phyloP scores from a whole-genome alignment of 2,797 vertebrate genomes.

The Argya squamiceps region DNA sequence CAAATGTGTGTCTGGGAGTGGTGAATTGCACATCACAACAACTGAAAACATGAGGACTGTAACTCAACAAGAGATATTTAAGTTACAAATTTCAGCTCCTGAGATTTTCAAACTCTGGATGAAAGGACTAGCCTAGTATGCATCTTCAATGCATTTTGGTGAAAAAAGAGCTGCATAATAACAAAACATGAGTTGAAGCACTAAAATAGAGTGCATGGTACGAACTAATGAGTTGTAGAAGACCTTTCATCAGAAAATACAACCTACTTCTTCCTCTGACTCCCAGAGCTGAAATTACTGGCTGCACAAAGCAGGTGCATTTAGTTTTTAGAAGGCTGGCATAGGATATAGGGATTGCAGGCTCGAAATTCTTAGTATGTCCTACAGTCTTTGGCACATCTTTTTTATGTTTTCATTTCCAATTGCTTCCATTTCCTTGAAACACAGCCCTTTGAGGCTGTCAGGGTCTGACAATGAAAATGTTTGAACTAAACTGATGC shows the following conservation, averaged over 20 bases:
- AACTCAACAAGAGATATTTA: background rate
- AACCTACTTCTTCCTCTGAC: background rate
- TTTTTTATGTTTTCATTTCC: background rate
- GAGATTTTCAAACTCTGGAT: background rate
- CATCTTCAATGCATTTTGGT: background rate
- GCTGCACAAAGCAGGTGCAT: background rate
- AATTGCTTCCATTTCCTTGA: background rate
- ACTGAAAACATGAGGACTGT: background rate
- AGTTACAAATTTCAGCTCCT: background rate
- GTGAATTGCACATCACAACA: background rate
- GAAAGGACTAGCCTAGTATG: background rate
- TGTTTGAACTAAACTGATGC: background rate
- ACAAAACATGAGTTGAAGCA: background rate
- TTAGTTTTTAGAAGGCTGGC: background rate
- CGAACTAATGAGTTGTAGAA: background rate
- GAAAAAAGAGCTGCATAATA: background rate
- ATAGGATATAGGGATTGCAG: background rate
- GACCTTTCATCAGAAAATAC: background rate
- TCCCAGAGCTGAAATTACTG: background rate
- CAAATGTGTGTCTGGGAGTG: background rate
- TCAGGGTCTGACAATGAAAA: background rate
- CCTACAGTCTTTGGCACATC: background rate
- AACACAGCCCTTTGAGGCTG: background rate
- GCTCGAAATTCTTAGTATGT: background rate
- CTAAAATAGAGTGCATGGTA: accelerated